These are phyloP conservation scores for Paramormyrops kingsleyae DNA, from an alignment of 2,113 vertebrate genomes.

Conservation along the genomic window DNA sequence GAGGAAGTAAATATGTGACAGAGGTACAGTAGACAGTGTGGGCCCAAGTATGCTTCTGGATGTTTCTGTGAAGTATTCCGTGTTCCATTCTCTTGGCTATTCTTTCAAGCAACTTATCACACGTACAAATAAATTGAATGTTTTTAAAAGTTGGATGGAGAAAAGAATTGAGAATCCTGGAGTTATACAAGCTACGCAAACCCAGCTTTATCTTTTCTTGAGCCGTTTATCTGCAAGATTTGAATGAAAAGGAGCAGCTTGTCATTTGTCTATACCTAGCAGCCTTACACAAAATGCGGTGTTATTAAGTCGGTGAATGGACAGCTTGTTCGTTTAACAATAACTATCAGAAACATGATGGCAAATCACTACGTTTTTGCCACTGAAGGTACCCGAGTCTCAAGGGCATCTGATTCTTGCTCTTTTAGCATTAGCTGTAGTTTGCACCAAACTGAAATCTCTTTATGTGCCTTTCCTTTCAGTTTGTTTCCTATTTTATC, in stretches of 20 bases:
- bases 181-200: not conserved
- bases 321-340: slow-evolving; percentile 52
- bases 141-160: not conserved
- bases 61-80: not conserved
- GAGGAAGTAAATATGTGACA: not conserved
- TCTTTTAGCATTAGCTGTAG: slow-evolving; percentile 40
- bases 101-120: not conserved
- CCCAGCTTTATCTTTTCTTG: not conserved
- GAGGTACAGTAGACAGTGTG: not conserved
- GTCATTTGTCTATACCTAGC: slow-evolving; percentile 33
- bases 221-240: not conserved
- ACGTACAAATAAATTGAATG: not conserved
- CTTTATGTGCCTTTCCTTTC: slow-evolving; percentile 54
- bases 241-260: not conserved
- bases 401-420: slow-evolving; percentile 58
- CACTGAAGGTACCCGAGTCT: slow-evolving; percentile 47
- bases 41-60: not conserved
- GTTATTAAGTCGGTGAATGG: slow-evolving; percentile 50
- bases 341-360: slow-evolving; percentile 49
- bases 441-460: slow-evolving; percentile 55
- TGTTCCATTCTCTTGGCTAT: not conserved
- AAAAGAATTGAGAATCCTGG: not conserved
- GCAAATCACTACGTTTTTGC: slow-evolving; percentile 52
- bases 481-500: slow-evolving; percentile 40
- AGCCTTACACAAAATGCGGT: slow-evolving; percentile 39